Conservation (phyloP, 2,797 vertebrate species). For the Synaphobranchus kaupii region DNA sequence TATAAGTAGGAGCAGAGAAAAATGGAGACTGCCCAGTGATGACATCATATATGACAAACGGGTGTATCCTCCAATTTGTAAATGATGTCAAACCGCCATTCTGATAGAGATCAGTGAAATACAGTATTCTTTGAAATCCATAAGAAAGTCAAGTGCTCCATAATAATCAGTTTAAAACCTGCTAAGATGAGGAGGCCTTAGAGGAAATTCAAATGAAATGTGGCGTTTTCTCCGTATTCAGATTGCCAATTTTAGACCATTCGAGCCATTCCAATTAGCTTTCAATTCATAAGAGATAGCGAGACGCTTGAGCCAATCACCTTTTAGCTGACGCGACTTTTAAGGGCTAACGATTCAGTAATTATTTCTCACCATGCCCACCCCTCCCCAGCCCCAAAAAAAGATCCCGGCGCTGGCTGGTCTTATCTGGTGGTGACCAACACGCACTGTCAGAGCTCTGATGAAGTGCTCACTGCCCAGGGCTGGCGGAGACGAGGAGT, state of each 20-base stretch:
- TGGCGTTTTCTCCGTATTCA: background rate
- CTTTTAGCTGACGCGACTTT: background rate
- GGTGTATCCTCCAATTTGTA: background rate
- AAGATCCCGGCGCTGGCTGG: background rate
- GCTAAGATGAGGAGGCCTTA: background rate
- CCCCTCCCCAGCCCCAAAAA: background rate
- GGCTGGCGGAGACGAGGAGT: constrained; percentile 30
- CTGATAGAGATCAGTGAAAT: background rate
- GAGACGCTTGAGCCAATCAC: background rate
- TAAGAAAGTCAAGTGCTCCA: background rate
- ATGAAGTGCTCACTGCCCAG: constrained; percentile 30
- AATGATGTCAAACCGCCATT: background rate
- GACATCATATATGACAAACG: background rate
- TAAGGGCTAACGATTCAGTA: background rate
- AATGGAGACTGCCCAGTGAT: background rate
- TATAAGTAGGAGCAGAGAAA: no score
- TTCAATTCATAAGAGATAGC: background rate
- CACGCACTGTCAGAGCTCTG: constrained; percentile 20
- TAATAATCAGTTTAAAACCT: background rate
- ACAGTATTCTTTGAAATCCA: background rate
- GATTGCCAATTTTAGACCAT: background rate
- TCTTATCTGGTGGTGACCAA: constrained; percentile 24
- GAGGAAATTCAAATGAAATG: background rate
- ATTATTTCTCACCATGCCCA: constrained; percentile 18
- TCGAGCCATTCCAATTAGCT: background rate